These are phyloP conservation scores for Eubasilissa splendida DNA, from an alignment of 2,888 invertebrate genomes.

Conservation along the genomic window DNA sequence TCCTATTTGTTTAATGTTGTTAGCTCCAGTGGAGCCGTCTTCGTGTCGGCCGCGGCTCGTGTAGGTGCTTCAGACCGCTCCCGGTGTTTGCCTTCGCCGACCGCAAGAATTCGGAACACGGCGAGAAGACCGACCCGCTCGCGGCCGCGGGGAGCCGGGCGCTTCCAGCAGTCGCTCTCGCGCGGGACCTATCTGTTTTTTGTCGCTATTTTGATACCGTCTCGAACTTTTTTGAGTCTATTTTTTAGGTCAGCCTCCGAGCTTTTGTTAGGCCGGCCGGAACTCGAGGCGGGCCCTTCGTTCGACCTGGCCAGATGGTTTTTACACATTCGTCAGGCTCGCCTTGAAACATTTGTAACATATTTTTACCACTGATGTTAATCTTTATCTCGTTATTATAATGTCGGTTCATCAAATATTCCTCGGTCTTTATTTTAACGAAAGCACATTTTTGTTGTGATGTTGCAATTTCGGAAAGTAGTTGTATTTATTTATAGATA, in stretches of 20 bases:
- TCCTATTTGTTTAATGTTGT: too few relatives aligned
- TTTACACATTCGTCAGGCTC: background rate
- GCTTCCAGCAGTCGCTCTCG: slow-evolving; percentile 14
- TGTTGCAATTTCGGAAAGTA: too few relatives aligned
- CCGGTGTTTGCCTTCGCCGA: slow-evolving; percentile 1
- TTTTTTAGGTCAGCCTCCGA: slow-evolving; percentile 15
- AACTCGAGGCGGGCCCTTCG: slow-evolving; percentile 11
- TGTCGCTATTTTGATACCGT: slow-evolving; percentile 45
- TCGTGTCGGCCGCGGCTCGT: too few relatives aligned
- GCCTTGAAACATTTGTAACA: background rate
- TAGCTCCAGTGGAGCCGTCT: too few relatives aligned
- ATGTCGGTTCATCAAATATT: too few relatives aligned
- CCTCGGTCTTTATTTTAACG: too few relatives aligned
- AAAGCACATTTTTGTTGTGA: too few relatives aligned
- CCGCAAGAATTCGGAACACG: slow-evolving; percentile 17
- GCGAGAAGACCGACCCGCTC: slow-evolving; percentile 1
- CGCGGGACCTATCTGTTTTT: slow-evolving; percentile 38
- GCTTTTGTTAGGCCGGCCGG: slow-evolving; percentile 13
- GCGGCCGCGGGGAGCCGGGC: background rate
- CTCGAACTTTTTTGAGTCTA: slow-evolving; percentile 14
- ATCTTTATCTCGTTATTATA: background rate
- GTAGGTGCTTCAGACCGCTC: background rate
- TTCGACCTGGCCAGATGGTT: background rate
- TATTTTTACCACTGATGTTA: background rate
- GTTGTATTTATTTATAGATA: too few relatives aligned